phyloP scores from a whole-genome alignment of 2,797 vertebrate genomes.

The Rhynchotus rufescens region DNA sequence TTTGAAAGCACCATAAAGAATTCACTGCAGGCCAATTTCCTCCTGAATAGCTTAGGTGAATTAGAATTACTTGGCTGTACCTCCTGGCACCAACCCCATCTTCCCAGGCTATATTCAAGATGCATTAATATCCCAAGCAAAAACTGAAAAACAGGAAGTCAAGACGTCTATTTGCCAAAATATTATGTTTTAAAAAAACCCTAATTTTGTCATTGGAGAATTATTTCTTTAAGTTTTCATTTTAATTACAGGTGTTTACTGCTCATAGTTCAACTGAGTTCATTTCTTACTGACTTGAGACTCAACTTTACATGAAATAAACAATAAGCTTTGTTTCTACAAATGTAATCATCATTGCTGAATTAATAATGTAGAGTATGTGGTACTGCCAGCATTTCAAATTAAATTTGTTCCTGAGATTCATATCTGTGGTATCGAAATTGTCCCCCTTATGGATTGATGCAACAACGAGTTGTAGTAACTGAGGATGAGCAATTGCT shows the following conservation, averaged over 20 bases:
- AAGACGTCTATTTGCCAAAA: neutral
- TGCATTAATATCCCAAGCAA: neutral
- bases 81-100: neutral
- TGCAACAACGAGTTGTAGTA: neutral
- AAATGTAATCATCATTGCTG: neutral
- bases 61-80: neutral
- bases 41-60: slow-evolving; percentile 6
- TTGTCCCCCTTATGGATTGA: neutral
- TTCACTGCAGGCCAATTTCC: neutral
- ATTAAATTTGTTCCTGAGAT: neutral
- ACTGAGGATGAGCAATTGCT: neutral
- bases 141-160: neutral
- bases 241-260: neutral
- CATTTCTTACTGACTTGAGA: neutral
- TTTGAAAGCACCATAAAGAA: neutral
- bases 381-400: neutral
- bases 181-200: neutral
- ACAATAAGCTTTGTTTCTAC: neutral
- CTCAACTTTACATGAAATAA: neutral
- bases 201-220: neutral
- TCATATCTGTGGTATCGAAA: neutral
- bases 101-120: neutral
- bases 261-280: neutral
- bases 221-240: neutral
- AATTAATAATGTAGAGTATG: neutral